Evolutionary conservation across 2,113 vertebrate genomes (phyloP).

Genomic region (Prionailurus viverrinus): DNA sequence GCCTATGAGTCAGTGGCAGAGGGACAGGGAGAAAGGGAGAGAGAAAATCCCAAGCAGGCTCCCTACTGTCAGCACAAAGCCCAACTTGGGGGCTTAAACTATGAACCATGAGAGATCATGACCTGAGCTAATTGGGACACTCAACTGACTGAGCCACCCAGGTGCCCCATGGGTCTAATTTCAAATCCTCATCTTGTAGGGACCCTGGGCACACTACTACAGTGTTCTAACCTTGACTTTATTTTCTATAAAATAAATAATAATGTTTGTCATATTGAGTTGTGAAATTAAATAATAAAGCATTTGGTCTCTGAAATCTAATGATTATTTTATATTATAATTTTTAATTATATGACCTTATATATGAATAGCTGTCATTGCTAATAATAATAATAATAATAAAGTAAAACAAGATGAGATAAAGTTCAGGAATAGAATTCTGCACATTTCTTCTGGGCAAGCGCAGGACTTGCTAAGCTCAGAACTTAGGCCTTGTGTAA

Average conservation of each 20-base stretch:
- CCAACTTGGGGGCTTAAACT: no score
- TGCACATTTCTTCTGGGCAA: background rate
- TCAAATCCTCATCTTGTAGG: background rate
- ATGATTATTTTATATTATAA: background rate
- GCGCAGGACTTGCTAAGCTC: background rate
- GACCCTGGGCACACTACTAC: background rate
- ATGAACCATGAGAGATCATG: no score
- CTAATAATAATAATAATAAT: background rate
- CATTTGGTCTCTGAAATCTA: background rate
- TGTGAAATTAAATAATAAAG: background rate
- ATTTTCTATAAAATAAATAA: background rate
- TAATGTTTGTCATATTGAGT: background rate
- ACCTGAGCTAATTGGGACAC: no score
- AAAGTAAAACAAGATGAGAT: background rate
- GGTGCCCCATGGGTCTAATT: background rate
- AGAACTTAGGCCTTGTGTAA: background rate
- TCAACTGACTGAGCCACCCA: no score
- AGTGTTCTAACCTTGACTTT: background rate
- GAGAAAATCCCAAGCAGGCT: no score
- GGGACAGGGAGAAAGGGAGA: no score
- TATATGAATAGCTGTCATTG: background rate
- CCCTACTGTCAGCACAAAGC: no score
- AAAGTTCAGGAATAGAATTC: background rate
- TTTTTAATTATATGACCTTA: constrained; percentile 11
- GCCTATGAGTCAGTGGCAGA: no score